Evolutionary conservation across 2,797 vertebrate species (phyloP).

Genomic region (Yasuhikotakia modesta): DNA sequence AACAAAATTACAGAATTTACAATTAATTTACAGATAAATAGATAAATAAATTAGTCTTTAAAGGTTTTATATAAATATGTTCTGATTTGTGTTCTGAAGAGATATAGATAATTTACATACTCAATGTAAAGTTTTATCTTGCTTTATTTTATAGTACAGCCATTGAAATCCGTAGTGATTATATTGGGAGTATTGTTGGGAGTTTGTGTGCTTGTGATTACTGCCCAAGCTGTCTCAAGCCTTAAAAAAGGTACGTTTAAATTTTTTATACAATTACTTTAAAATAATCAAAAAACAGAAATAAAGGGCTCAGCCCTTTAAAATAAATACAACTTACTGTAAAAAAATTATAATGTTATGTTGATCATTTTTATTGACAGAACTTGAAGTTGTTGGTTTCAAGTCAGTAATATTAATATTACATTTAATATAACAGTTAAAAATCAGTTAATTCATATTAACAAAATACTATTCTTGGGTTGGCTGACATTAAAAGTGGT

Average conservation of each 20-base stretch:
- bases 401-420: no score
- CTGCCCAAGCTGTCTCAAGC: slow-evolving; percentile 11
- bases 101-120: not conserved
- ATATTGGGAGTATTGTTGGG: slow-evolving; percentile 18
- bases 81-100: no score
- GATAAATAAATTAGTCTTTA: no score
- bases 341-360: not conserved
- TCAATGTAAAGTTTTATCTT: not conserved
- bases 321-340: not conserved
- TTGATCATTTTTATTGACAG: not conserved
- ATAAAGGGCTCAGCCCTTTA: no score
- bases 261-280: not conserved
- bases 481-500: not conserved
- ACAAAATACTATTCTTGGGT: no score
- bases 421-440: no score
- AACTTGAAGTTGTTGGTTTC: no score
- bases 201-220: slow-evolving; percentile 44
- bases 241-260: slow-evolving; percentile 25
- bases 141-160: not conserved
- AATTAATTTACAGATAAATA: no score
- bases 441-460: no score
- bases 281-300: no score
- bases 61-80: no score
- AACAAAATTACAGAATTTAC: no score
- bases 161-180: slow-evolving; percentile 31